Evolutionary conservation across 2,113 vertebrate species (phyloP), one percentile per base, ranked within the genome.

Genomic region (Plestiodon gilberti): DNA sequence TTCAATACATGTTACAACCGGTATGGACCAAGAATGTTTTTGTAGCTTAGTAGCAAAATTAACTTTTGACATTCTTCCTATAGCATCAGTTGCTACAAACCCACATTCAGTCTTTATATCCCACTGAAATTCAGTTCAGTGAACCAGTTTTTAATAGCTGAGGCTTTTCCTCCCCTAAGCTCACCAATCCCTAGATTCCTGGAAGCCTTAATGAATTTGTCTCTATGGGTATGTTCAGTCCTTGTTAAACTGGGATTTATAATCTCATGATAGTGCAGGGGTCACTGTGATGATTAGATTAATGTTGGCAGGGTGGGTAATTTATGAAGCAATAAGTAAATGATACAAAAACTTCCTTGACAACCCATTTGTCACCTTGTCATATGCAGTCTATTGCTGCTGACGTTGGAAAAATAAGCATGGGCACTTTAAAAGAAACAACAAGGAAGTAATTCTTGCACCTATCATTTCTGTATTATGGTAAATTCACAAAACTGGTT

Each of bases 241-340:
- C 38, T 82, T 83, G 38, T 35, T 76, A 81, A 88, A 87, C 81
- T 71, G 71, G 78, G 79, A 78, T 88, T 89, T 20, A 62, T 89
- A 81, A 80, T 77, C 86, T 88, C 86, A 77, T 22, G 74, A 3
- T 30, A 17, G 48, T 62, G 74, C 62, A 70, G 65, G 17, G 80
- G 85, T 83, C 73, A 84, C 35, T 59, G 61, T 33, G 55, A 55
- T 38, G 79, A 84, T 11, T 84, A 87, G 87, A 91, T 84, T 81
- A 86, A 74, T 88, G 82, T 80, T 87, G 87, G 77, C 79, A 83
- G 30, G 79, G 82, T 71, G 52, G 77, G 81, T 93, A 83, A 96
- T 92, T 94, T 93, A 93, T 93, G 81, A 86, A 93, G 89, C 90
- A 93, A 86, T 94, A 95, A 93, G 87, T 90, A 93, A 93, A 94